Evolutionary conservation across 2,797 vertebrate genomes (phyloP).

Genomic region (Pangasius macronema): DNA sequence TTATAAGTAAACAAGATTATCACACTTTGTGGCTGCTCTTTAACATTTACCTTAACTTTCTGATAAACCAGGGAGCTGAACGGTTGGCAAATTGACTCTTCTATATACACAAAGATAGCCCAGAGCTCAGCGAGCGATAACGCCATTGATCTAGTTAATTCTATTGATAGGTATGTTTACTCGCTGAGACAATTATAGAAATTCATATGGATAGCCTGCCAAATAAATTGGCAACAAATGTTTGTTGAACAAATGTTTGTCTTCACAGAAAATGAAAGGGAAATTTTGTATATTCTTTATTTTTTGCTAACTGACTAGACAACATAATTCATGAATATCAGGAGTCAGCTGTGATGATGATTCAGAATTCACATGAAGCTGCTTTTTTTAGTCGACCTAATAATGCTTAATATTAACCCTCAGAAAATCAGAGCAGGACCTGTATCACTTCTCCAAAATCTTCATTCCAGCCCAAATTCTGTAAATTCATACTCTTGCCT

Average conservation of each 20-base stretch:
- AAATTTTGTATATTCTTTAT: neutral
- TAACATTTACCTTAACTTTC: slow-evolving; percentile 40
- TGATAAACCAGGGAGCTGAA: slow-evolving; percentile 45
- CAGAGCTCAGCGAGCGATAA: slow-evolving; percentile 4
- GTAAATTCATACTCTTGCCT: neutral
- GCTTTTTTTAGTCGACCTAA: slow-evolving; percentile 14
- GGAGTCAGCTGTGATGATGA: slow-evolving; percentile 33
- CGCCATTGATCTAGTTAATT: neutral
- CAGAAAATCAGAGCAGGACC: neutral
- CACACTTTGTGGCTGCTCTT: slow-evolving; percentile 33
- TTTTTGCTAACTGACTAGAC: slow-evolving; percentile 18
- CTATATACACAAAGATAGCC: slow-evolving; percentile 36
- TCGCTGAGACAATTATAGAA: neutral
- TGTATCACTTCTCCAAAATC: neutral
- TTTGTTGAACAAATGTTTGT: neutral
- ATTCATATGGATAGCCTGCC: neutral
- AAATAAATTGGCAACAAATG: slow-evolving; percentile 6
- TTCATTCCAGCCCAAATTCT: neutral
- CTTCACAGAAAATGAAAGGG: neutral
- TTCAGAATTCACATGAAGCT: slow-evolving; percentile 30
- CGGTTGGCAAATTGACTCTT: slow-evolving; percentile 41
- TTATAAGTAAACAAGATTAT: slow-evolving; percentile 58
- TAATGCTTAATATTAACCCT: slow-evolving; percentile 16
- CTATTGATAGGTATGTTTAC: slow-evolving; percentile 25
- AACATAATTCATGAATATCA: slow-evolving; percentile 33